A percentile compares a stretch with the other conserved stretches of the same genome.
phyloP scores from a whole-genome alignment of 2,113 vertebrate genomes.

The Entosphenus tridentatus region DNA sequence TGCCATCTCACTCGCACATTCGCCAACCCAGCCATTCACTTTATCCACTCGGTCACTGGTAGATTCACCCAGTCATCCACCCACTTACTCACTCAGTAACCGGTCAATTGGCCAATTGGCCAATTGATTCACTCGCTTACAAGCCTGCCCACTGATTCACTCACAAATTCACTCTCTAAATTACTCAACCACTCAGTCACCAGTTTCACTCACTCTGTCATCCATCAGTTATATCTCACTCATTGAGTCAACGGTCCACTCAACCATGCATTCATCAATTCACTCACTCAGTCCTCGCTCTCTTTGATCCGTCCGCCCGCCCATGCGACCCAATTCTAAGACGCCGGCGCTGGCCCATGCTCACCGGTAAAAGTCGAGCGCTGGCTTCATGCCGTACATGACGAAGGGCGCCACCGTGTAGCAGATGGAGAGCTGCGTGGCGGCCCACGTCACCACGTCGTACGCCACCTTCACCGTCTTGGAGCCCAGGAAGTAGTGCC shows the following conservation, averaged over 20 bases:
- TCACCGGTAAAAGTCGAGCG: slow-evolving; percentile 36
- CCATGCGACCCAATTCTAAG: accelerated
- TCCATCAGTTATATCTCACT: neutral
- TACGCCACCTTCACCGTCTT: slow-evolving; percentile 23
- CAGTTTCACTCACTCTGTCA: neutral
- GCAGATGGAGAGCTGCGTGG: slow-evolving; percentile 29
- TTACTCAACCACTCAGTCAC: too few species aligned
- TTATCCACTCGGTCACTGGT: too few species aligned
- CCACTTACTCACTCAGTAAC: too few species aligned
- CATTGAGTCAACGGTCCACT: neutral
- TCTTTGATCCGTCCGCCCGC: neutral
- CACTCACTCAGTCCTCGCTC: neutral
- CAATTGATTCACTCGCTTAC: too few species aligned
- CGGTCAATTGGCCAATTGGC: too few species aligned
- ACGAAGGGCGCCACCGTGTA: slow-evolving; percentile 32
- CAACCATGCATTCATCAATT: neutral
- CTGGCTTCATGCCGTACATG: slow-evolving; percentile 29
- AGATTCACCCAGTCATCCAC: too few species aligned
- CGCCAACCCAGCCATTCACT: too few species aligned
- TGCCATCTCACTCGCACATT: too few species aligned
- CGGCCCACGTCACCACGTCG: slow-evolving; percentile 22
- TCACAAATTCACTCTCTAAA: too few species aligned
- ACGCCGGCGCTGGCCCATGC: slow-evolving; percentile 9
- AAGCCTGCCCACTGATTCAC: too few species aligned
- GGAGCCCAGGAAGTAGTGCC: slow-evolving; percentile 27